phyloP scores from a whole-genome alignment of 2,888 invertebrate genomes.

The Matsumyia berberina region DNA sequence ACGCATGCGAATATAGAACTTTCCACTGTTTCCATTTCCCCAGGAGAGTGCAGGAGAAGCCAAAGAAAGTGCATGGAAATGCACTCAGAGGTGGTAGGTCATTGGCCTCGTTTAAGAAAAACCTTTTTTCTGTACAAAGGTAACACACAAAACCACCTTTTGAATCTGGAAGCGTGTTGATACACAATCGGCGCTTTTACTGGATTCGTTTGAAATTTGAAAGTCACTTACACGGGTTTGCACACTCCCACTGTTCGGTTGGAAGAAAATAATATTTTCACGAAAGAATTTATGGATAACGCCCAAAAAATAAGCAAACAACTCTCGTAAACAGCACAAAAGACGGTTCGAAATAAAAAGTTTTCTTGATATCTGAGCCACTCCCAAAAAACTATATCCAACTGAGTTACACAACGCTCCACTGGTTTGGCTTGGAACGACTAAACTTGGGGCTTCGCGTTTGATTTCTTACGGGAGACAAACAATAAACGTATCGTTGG shows the following conservation, averaged over 20 bases:
- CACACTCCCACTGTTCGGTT: background rate
- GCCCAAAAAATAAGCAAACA: slow-evolving; percentile 51
- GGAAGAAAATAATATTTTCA: background rate
- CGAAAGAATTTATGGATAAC: slow-evolving; percentile 45
- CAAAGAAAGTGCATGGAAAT: slow-evolving; percentile 73
- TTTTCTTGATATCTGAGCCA: slow-evolving; percentile 61
- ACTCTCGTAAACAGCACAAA: slow-evolving; percentile 44
- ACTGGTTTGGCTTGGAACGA: slow-evolving; percentile 58
- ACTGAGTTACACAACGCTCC: slow-evolving; percentile 63
- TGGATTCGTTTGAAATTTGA: slow-evolving; percentile 45
- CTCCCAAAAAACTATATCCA: slow-evolving; percentile 61
- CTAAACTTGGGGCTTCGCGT: slow-evolving; percentile 53
- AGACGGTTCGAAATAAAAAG: slow-evolving; percentile 36
- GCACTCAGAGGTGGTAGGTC: slow-evolving; percentile 63
- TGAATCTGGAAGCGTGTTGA: slow-evolving; percentile 33
- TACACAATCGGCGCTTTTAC: slow-evolving; percentile 36
- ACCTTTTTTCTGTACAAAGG: slow-evolving; percentile 40
- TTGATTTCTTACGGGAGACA: slow-evolving; percentile 43
- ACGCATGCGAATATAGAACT: slow-evolving; percentile 69
- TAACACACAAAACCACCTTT: slow-evolving; percentile 58
- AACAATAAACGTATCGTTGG: slow-evolving; percentile 44
- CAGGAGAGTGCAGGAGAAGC: slow-evolving; percentile 64
- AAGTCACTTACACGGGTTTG: slow-evolving; percentile 28
- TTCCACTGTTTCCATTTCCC: slow-evolving; percentile 52
- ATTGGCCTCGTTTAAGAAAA: slow-evolving; percentile 70